phyloP scores from a whole-genome alignment of 35 echinoderm and acorn worm genomes.

The Strongylocentrotus purpuratus region DNA sequence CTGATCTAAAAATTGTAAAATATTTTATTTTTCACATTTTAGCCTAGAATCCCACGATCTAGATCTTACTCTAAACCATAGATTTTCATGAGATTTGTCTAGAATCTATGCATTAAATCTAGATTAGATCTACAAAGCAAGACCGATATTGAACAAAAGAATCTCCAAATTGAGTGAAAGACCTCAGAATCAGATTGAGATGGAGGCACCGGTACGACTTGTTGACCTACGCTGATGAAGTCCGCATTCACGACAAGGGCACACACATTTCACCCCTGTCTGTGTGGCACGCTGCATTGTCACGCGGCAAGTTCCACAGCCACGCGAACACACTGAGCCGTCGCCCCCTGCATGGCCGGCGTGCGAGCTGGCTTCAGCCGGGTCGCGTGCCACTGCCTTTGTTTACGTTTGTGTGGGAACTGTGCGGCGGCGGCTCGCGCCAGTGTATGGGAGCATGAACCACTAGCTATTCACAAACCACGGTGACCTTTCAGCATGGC shows the following conservation, averaged over 20 bases:
- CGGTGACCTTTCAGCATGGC: neutral
- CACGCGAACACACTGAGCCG: constrained; percentile 27
- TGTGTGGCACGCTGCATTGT: neutral
- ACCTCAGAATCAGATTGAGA: neutral
- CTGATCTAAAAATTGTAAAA: too few species aligned
- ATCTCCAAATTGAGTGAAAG: neutral
- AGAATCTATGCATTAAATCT: too few species aligned
- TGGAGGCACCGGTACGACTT: neutral
- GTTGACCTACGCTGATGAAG: constrained; percentile 12
- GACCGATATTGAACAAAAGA: neutral
- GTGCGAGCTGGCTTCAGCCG: neutral
- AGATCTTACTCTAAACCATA: too few species aligned
- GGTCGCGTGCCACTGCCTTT: constrained; percentile 23
- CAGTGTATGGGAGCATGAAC: neutral
- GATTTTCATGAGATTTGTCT: too few species aligned
- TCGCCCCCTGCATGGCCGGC: constrained; percentile 8
- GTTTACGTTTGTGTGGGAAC: constrained; percentile 29
- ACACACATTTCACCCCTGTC: neutral
- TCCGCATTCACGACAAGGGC: neutral
- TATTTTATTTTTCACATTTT: too few species aligned
- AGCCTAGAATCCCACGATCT: too few species aligned
- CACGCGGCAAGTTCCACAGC: neutral
- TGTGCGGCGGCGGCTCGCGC: neutral
- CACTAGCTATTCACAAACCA: neutral
- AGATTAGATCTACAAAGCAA: neutral